Percentiles rank a stretch among this genome's conserved stretches.
Conservation (phyloP, 2,113 vertebrate species). For the Emydura subglobosa region DNA sequence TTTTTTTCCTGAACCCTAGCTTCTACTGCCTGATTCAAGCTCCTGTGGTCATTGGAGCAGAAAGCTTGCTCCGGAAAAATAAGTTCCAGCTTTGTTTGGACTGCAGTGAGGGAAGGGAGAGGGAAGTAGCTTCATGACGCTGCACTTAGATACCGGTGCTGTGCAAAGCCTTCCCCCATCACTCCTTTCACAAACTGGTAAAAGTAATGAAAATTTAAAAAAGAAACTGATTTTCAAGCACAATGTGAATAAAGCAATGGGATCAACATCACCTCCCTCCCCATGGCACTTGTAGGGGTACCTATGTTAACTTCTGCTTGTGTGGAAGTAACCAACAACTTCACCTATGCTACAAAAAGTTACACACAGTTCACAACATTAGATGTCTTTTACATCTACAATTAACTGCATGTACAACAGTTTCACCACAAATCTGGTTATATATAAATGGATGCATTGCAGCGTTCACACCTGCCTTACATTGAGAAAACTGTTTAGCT, state of each 20-base stretch:
- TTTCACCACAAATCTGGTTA: neutral
- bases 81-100: neutral
- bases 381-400: neutral
- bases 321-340: neutral
- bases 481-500: neutral
- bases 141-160: neutral
- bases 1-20: neutral
- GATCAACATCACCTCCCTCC: neutral
- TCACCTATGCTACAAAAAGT: neutral
- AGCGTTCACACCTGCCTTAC: neutral
- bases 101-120: rapidly evolving
- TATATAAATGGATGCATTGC: rapidly evolving
- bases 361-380: neutral
- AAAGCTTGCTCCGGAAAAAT: neutral
- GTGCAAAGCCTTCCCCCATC: neutral
- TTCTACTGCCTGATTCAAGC: neutral
- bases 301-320: rapidly evolving
- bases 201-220: neutral
- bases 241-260: neutral
- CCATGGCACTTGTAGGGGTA: neutral
- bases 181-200: neutral
- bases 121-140: neutral
- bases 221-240: neutral
- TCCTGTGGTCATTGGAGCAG: neutral
- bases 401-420: neutral